Evolutionary conservation across 2,888 invertebrate genomes (phyloP).

Genomic region (Tethea ocularis): DNA sequence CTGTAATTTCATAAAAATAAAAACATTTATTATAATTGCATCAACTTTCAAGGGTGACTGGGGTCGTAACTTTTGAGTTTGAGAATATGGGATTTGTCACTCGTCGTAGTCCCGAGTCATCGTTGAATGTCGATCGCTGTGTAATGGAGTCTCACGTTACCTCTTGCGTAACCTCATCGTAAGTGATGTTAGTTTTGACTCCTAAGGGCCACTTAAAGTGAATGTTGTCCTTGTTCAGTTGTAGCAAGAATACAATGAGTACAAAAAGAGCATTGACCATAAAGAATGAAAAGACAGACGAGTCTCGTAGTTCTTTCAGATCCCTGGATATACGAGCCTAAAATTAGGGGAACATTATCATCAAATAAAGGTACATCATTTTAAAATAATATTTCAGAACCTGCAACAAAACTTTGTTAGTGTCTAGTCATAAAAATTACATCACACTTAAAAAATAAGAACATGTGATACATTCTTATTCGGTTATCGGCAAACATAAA

Average conservation of each 20-base stretch:
- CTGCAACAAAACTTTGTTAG: neutral
- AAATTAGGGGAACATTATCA: slow-evolving; percentile 78
- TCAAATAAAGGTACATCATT: slow-evolving; percentile 37
- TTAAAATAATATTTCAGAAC: slow-evolving; percentile 24
- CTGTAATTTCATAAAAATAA: slow-evolving; percentile 86
- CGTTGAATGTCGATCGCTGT: slow-evolving; percentile 75
- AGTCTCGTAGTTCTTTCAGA: slow-evolving; percentile 97
- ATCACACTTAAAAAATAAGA: too few relatives aligned
- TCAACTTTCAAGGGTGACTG: slow-evolving; percentile 84
- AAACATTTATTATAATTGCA: slow-evolving; percentile 59
- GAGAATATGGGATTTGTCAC: slow-evolving; percentile 15
- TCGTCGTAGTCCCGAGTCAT: slow-evolving; percentile 64
- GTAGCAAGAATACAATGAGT: slow-evolving; percentile 98
- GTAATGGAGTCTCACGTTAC: slow-evolving; percentile 87
- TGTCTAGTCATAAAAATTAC: neutral
- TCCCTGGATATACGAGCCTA: slow-evolving; percentile 95
- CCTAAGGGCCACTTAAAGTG: slow-evolving; percentile 98
- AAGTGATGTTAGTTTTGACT: slow-evolving; percentile 96
- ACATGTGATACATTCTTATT: too few relatives aligned
- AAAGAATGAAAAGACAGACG: slow-evolving; percentile 98
- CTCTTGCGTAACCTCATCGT: slow-evolving; percentile 95
- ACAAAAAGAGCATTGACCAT: slow-evolving; percentile 99
- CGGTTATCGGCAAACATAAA: too few relatives aligned
- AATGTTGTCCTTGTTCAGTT: slow-evolving; percentile 98
- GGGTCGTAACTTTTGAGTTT: slow-evolving; percentile 53